A percentile compares a stretch with the other conserved stretches of the same genome.
Conservation (phyloP, 2,113 vertebrate species). For the Microtus richardsoni region DNA sequence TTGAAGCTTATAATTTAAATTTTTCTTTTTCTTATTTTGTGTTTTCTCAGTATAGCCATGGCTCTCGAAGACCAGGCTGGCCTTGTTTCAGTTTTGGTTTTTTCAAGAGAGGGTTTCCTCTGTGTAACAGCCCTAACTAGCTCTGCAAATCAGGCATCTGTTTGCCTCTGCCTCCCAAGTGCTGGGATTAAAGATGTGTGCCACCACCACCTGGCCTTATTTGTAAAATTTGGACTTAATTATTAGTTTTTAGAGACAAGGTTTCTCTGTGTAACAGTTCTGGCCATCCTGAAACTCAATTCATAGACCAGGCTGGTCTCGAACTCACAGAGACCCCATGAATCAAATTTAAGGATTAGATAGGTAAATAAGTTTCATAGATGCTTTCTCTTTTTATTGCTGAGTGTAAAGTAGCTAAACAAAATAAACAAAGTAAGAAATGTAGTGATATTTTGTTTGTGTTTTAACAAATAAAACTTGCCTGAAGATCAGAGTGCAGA, state of each 20-base stretch:
- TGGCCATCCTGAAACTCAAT: too few species aligned
- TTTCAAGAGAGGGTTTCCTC: neutral
- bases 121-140: neutral
- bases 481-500: too few species aligned
- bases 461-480: too few species aligned
- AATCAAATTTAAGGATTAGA: neutral
- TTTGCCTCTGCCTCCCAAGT: too few species aligned
- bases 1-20: neutral
- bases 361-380: constrained; percentile 1
- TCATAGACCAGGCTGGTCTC: too few species aligned
- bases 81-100: neutral
- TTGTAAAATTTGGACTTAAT: too few species aligned
- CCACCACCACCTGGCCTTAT: too few species aligned
- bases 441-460: too few species aligned
- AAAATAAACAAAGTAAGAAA: constrained; percentile 28
- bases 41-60: neutral
- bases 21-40: neutral
- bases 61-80: neutral
- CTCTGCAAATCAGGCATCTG: neutral
- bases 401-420: constrained; percentile 6
- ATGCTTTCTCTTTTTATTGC: neutral
- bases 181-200: too few species aligned
- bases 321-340: neutral
- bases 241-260: too few species aligned
- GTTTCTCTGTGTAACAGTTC: too few species aligned